Evolutionary conservation across 1,140 invertebrate genomes (phyloP).

Genomic region (Drosophila ironensis): DNA sequence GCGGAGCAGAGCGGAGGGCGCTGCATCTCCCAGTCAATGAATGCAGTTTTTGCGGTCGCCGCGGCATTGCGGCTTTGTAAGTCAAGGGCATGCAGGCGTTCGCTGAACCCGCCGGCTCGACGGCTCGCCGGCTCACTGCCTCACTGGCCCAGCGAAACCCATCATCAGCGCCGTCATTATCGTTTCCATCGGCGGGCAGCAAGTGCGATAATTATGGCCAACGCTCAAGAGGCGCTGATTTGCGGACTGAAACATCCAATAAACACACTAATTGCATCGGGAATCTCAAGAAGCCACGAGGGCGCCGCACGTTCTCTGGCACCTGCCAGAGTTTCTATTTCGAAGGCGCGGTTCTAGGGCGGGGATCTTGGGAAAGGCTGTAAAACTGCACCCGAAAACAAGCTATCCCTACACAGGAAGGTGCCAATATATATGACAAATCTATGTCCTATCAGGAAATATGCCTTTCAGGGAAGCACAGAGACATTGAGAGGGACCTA

Average conservation of each 20-base stretch:
- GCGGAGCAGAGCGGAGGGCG: background rate
- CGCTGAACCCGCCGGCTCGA: conserved; percentile 11
- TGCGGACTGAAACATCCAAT: background rate
- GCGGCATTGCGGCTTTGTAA: conserved; percentile 59
- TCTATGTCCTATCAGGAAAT: no score
- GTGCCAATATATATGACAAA: no score
- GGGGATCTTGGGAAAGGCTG: no score
- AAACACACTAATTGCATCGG: conserved; percentile 6
- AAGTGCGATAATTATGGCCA: conserved; percentile 59
- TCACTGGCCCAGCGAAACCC: conserved; percentile 4
- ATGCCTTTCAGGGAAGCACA: no score
- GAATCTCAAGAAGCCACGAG: background rate
- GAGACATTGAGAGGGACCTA: no score
- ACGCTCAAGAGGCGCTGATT: conserved; percentile 22
- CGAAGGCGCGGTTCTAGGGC: no score
- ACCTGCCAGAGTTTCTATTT: no score
- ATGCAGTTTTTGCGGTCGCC: conserved; percentile 45
- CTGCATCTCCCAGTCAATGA: conserved; percentile 18
- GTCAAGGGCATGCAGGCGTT: conserved; percentile 55
- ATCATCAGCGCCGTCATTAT: conserved; percentile 5
- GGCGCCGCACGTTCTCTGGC: background rate
- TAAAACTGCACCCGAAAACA: no score
- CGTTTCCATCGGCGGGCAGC: conserved; percentile 4
- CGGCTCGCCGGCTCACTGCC: no score
- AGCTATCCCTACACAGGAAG: no score